Percentiles rank a stretch among this genome's conserved stretches.
phyloP scores from a whole-genome alignment of 92 coral and sea anemone genomes.

The Epizoanthus rinbou region DNA sequence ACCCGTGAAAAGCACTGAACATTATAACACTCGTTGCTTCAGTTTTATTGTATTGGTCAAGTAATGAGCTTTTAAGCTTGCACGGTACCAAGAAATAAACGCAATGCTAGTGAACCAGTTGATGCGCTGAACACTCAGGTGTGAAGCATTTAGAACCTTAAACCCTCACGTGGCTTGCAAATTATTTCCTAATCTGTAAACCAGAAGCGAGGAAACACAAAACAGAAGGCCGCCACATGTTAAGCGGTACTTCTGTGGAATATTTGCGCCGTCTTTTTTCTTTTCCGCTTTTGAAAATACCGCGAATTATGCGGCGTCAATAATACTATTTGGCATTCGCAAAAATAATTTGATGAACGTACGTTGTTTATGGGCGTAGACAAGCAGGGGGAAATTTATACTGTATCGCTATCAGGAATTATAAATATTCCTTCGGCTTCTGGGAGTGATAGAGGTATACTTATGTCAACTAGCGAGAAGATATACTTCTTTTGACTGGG shows the following conservation, averaged over 20 bases:
- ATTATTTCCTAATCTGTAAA: conserved; percentile 34
- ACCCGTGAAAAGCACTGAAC: not conserved
- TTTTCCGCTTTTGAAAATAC: conserved; percentile 8
- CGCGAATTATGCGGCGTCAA: conserved; percentile 13
- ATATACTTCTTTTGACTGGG: not conserved
- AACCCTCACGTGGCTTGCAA: conserved; percentile 7
- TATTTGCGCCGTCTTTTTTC: not conserved
- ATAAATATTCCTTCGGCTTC: not conserved
- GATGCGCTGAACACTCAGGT: not conserved
- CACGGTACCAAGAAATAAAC: conserved; percentile 24
- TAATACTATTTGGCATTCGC: not conserved
- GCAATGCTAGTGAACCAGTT: not conserved
- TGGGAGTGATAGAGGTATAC: not conserved
- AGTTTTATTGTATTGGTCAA: not conserved
- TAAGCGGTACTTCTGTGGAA: not conserved
- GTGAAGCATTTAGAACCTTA: conserved; percentile 12
- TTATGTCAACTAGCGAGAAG: not conserved
- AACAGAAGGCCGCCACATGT: conserved; percentile 46
- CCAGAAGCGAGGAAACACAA: conserved; percentile 5
- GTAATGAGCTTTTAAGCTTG: conserved; percentile 30
- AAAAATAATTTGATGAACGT: conserved; percentile 4
- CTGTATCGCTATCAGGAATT: conserved; percentile 12
- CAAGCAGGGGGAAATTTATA: not conserved
- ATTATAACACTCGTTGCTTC: not conserved
- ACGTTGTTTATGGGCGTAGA: conserved; percentile 24